phyloP scores from a whole-genome alignment of 2,888 invertebrate genomes.

The Ophioninae sp. region DNA sequence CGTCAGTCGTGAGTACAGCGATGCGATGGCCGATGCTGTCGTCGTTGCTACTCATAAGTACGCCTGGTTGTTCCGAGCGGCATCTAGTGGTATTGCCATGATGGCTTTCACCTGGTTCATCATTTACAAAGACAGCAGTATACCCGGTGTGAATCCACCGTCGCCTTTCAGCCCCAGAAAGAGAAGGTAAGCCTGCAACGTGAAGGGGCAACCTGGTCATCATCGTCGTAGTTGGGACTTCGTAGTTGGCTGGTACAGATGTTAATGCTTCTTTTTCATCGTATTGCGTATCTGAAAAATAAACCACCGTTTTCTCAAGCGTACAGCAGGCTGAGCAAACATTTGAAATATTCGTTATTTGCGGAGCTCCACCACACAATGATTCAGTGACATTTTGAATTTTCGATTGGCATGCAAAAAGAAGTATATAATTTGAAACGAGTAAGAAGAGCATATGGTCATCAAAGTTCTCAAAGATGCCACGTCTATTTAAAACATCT shows the following conservation, averaged over 20 bases:
- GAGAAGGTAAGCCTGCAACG: slow-evolving; percentile 78
- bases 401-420: background rate
- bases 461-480: too few species aligned
- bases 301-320: background rate
- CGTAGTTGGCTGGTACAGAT: background rate
- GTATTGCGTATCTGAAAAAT: background rate
- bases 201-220: background rate
- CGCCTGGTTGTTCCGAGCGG: slow-evolving; percentile 73
- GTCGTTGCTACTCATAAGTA: slow-evolving; percentile 63
- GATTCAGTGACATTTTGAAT: background rate
- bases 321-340: background rate
- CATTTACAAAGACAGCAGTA: slow-evolving; percentile 84
- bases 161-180: slow-evolving; percentile 83
- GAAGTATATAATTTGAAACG: too few species aligned
- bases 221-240: slow-evolving; percentile 11
- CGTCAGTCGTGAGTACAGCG: slow-evolving; percentile 62
- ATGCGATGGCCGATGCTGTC: slow-evolving; percentile 50
- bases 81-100: slow-evolving; percentile 80
- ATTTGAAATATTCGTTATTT: background rate
- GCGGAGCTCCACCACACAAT: background rate
- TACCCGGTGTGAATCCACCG: slow-evolving; percentile 84
- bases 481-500: too few species aligned
- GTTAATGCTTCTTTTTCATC: background rate
- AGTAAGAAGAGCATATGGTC: too few species aligned
- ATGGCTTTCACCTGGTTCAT: slow-evolving; percentile 84